Evolutionary conservation across 2,888 invertebrate genomes (phyloP).

Genomic region (Hermaeophaga mercurialis): DNA sequence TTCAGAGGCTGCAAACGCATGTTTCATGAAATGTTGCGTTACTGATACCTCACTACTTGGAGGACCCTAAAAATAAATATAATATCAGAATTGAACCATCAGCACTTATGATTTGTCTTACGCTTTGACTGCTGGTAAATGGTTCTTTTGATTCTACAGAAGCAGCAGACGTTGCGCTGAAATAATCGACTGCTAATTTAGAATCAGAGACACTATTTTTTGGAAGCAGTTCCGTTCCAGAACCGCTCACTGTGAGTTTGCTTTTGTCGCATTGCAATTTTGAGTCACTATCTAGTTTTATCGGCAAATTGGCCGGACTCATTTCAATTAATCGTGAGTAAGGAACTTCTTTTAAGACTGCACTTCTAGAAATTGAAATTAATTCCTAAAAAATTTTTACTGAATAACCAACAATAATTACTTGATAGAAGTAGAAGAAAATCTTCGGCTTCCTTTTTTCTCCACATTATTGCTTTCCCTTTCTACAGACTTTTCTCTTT

Average conservation of each 20-base stretch:
- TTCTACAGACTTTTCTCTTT: conserved; percentile 43
- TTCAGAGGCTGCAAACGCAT: conserved; percentile 66
- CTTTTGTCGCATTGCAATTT: conserved; percentile 65
- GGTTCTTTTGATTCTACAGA: conserved; percentile 33
- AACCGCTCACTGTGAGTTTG: conserved; percentile 55
- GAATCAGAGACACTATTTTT: conserved; percentile 89
- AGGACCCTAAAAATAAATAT: conserved; percentile 40
- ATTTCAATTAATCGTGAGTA: conserved; percentile 79
- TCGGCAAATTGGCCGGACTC: conserved; percentile 58
- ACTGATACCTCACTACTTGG: conserved; percentile 42
- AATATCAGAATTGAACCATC: no score
- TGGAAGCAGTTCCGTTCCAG: conserved; percentile 60
- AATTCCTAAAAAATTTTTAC: not conserved
- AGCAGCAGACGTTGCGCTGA: conserved; percentile 55
- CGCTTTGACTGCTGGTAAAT: conserved; percentile 36
- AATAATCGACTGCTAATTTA: conserved; percentile 79
- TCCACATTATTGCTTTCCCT: conserved; percentile 48
- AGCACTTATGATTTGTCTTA: conserved; percentile 31
- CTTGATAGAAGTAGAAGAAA: conserved; percentile 67
- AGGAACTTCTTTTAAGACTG: conserved; percentile 67
- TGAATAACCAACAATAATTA: conserved; percentile 43
- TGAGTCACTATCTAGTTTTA: conserved; percentile 74
- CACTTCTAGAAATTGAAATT: conserved; percentile 42
- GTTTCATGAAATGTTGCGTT: conserved; percentile 58
- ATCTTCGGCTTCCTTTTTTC: conserved; percentile 60